Evolutionary conservation across 2,888 invertebrate genomes (phyloP), one percentile per base, ranked within the genome.

Genomic region (Drosophila percnosoma): DNA sequence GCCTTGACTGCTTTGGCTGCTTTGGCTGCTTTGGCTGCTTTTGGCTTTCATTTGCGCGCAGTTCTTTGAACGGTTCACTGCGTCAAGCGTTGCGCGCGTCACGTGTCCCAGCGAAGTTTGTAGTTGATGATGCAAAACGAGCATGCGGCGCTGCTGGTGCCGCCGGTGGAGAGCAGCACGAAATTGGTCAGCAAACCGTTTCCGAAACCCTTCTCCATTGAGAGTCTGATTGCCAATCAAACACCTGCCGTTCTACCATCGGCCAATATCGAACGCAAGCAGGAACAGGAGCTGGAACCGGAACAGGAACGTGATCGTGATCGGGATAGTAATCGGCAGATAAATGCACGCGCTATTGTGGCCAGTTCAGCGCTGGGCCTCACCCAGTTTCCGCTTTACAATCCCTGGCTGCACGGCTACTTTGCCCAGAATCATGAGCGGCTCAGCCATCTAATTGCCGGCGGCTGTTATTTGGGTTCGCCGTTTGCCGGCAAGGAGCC

Each of bases 351-450:
- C 15, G 90, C 90, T 63, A 88, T 91, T 78, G 89, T 90, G 24
- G 90, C 91, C 58, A 86, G 89, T 18, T 90, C 91, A 0, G 91
- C 91, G 13, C 78, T 92, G 68, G 92, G 92, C 2, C 78, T 92
- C 15, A 88, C 91, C 24, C 92, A 92, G 80, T 92, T 93, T 62
- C 92, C 93, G 1, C 88, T 93, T 13, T 93, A 93, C 59, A 93
- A 93, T 80, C 93, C 93, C 51, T 93, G 93, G 93, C 85, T 93
- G 58, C 92, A 92, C 65, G 93, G 93, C 45, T 93, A 93, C 58
- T 92, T 93, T 78, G 92, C 91, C 55, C 93, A 93, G 75, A 92
- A 92, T 54, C 92, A 92, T 62, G 93, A 93, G 67, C 91, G 93
- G 57, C 87, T 93, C 62, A 88, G 91, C 49, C 93, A 93, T 75